Percentiles rank a stretch among this genome's conserved stretches.
Conservation (phyloP, 2,888 invertebrate genomes). For the Oxystoma pomonae region DNA sequence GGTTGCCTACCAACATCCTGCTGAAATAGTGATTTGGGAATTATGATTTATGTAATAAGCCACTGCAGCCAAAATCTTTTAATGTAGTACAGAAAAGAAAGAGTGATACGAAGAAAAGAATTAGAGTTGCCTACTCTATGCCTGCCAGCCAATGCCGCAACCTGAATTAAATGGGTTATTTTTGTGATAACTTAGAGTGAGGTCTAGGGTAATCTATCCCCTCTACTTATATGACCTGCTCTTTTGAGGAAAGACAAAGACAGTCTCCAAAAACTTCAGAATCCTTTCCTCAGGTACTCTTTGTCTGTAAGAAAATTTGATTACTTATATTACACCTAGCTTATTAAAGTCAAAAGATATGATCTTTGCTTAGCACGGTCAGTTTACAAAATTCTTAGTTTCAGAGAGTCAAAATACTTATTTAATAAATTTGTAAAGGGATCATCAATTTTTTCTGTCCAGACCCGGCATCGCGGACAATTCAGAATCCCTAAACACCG, state of each 20-base stretch:
- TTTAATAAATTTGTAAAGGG: not conserved
- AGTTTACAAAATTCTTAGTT: not conserved
- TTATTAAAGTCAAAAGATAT: not conserved
- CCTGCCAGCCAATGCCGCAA: no score
- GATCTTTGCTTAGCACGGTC: not conserved
- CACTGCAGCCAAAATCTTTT: no score
- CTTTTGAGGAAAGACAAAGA: not conserved
- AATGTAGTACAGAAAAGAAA: no score
- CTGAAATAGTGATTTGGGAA: no score
- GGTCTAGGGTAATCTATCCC: no score
- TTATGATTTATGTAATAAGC: no score
- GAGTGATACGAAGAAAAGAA: no score
- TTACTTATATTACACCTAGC: not conserved
- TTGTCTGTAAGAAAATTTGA: slow-evolving; percentile 6
- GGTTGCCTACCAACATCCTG: no score
- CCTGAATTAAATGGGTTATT: no score
- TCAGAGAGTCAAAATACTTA: not conserved
- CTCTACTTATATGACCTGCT: no score
- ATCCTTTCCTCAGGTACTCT: slow-evolving; percentile 4
- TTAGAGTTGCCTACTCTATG: no score
- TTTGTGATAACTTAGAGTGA: no score
- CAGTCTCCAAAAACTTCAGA: slow-evolving; percentile 4
- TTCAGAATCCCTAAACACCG: not conserved
- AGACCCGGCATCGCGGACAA: not conserved
- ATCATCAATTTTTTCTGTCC: not conserved